These are phyloP conservation scores for Sinhomidia bicolor DNA, from an alignment of 2,888 invertebrate genomes.

Conservation along the genomic window DNA sequence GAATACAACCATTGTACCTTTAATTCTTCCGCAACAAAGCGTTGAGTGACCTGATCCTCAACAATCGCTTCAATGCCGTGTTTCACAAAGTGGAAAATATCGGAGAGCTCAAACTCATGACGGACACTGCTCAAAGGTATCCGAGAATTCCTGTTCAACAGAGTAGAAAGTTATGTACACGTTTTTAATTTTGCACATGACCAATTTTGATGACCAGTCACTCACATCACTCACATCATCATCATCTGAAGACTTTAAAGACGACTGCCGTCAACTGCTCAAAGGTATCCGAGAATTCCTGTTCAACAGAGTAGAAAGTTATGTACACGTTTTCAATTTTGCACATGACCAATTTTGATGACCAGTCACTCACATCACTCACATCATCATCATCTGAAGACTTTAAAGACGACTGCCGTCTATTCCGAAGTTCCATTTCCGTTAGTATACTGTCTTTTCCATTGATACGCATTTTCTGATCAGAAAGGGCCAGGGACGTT, in stretches of 20 bases:
- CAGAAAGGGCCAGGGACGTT: background rate
- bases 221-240: constrained; percentile 38
- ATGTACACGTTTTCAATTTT: too few relatives aligned
- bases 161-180: too few relatives aligned
- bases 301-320: too few relatives aligned
- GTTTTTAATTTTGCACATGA: too few relatives aligned
- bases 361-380: too few relatives aligned
- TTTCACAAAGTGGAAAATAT: constrained; percentile 93
- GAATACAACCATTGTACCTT: too few relatives aligned
- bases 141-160: constrained; percentile 84
- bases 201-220: too few relatives aligned
- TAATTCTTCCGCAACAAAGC: constrained; percentile 97
- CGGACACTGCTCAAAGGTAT: constrained; percentile 80
- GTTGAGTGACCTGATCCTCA: constrained; percentile 98
- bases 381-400: constrained; percentile 53
- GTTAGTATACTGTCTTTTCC: background rate
- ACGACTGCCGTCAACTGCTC: constrained; percentile 53
- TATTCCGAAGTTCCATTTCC: background rate
- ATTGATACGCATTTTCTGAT: background rate
- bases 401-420: constrained; percentile 51
- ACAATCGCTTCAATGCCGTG: constrained; percentile 98
- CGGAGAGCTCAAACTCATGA: constrained; percentile 81
- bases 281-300: constrained; percentile 83
- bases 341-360: too few relatives aligned
- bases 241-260: constrained; percentile 47